A percentile compares a stretch with the other conserved stretches of the same genome.
These are phyloP conservation scores for Trichomalopsis sarcophagae DNA, from an alignment of 1,140 invertebrate species.

Conservation along the genomic window DNA sequence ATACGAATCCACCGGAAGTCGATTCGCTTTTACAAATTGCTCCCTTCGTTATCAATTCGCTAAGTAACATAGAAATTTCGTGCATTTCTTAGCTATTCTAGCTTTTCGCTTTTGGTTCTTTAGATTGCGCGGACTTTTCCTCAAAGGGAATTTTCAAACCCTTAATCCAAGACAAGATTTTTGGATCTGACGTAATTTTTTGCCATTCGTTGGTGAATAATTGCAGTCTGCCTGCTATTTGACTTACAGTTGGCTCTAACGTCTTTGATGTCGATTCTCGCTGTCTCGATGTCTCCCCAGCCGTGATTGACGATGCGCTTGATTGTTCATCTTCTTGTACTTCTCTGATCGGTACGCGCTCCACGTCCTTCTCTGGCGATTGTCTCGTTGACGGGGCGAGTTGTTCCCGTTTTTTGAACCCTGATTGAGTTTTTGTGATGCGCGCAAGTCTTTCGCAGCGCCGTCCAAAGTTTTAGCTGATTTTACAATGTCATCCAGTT, in stretches of 20 bases:
- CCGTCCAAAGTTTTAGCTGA: no score
- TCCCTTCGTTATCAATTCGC: neutral
- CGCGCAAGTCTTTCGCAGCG: no score
- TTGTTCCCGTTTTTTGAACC: slow-evolving; percentile 10
- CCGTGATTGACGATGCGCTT: no score
- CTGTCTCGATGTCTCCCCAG: no score
- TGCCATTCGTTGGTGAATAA: no score
- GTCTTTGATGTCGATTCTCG: neutral
- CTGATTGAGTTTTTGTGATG: no score
- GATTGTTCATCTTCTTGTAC: no score
- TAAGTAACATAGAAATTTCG: neutral
- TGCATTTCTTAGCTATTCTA: neutral
- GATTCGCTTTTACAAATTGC: neutral
- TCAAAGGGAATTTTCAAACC: neutral
- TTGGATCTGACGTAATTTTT: neutral
- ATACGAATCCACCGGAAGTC: neutral
- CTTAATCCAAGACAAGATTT: neutral
- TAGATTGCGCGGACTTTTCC: neutral
- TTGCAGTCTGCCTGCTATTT: no score
- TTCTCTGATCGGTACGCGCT: no score
- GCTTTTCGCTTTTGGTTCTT: neutral
- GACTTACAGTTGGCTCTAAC: no score
- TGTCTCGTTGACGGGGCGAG: slow-evolving; percentile 34
- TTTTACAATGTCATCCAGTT: no score
- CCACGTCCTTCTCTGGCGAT: slow-evolving; percentile 32